Evolutionary conservation across 2,797 vertebrate genomes (phyloP).

Genomic region (Rhodeus uyekii): DNA sequence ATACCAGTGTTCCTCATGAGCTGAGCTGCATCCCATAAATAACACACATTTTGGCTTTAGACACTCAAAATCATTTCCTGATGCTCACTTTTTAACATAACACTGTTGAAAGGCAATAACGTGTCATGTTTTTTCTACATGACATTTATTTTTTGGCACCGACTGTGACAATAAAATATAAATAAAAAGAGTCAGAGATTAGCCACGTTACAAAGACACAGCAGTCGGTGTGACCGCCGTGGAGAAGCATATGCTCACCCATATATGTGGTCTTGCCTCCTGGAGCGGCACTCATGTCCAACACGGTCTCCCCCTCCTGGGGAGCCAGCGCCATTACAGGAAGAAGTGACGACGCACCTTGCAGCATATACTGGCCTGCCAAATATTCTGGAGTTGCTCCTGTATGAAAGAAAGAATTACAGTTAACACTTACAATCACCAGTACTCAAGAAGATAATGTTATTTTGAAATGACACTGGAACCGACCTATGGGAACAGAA

Average conservation of each 20-base stretch:
- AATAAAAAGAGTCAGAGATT: not conserved
- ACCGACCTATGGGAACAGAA: slow-evolving; percentile 92
- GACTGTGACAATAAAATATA: not conserved
- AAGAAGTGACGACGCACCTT: slow-evolving; percentile 94
- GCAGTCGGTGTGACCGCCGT: slow-evolving; percentile 5
- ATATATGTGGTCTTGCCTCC: slow-evolving; percentile 98
- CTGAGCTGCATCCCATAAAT: slow-evolving; percentile 80
- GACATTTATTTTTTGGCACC: not conserved
- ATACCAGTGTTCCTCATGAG: slow-evolving; percentile 97
- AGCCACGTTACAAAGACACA: not conserved
- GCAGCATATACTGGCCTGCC: slow-evolving; percentile 96
- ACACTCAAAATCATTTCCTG: not conserved
- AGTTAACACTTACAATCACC: not conserved
- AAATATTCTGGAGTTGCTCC: slow-evolving; percentile 97
- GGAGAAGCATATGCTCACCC: slow-evolving; percentile 72
- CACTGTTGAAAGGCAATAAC: not conserved
- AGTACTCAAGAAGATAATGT: not conserved
- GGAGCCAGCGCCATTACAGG: slow-evolving; percentile 95
- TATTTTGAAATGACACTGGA: not conserved
- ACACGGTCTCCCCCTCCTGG: slow-evolving; percentile 90
- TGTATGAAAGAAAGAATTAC: slow-evolving; percentile 56
- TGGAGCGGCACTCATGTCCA: slow-evolving; percentile 97
- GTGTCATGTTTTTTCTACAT: not conserved
- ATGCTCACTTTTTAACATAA: not conserved
- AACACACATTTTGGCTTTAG: not conserved